Evolutionary conservation across 2,797 vertebrate genomes (phyloP).

Genomic region (Cygnus olor): DNA sequence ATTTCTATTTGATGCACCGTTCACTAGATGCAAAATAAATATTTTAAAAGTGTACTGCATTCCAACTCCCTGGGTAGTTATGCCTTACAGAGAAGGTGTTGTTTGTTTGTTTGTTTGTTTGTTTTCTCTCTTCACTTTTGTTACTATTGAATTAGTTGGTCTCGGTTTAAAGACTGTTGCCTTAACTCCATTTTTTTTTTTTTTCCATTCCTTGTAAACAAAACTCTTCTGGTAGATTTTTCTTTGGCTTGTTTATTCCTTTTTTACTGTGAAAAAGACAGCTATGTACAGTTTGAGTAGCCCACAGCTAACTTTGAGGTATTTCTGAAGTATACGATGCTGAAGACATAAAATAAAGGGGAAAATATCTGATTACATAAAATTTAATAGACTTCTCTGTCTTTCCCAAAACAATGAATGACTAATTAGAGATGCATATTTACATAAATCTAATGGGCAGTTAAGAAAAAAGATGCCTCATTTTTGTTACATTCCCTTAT

Average conservation of each 20-base stretch:
- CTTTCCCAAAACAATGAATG: conserved; percentile 22
- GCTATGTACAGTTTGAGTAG: neutral
- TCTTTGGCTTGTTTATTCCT: neutral
- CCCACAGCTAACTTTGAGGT: conserved; percentile 20
- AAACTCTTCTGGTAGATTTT: neutral
- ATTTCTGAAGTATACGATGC: neutral
- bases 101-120: accelerated
- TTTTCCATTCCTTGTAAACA: neutral
- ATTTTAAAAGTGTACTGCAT: conserved; percentile 14
- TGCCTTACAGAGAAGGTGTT: neutral
- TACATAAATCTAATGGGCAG: conserved; percentile 19
- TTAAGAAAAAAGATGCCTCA: neutral
- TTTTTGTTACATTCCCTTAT: neutral
- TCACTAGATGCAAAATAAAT: conserved; percentile 25
- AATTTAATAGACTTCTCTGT: conserved; percentile 16
- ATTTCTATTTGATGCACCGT: conserved; percentile 30
- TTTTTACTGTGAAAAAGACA: conserved; percentile 11
- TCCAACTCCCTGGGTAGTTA: neutral
- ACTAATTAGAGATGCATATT: neutral
- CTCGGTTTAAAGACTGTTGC: conserved; percentile 7
- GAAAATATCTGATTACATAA: neutral
- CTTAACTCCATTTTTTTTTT: neutral
- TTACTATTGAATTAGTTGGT: conserved; percentile 1
- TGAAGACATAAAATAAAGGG: conserved; percentile 1
- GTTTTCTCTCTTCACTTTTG: neutral